Conservation (phyloP, 2,113 vertebrate species). For the Ranitomeya variabilis region DNA sequence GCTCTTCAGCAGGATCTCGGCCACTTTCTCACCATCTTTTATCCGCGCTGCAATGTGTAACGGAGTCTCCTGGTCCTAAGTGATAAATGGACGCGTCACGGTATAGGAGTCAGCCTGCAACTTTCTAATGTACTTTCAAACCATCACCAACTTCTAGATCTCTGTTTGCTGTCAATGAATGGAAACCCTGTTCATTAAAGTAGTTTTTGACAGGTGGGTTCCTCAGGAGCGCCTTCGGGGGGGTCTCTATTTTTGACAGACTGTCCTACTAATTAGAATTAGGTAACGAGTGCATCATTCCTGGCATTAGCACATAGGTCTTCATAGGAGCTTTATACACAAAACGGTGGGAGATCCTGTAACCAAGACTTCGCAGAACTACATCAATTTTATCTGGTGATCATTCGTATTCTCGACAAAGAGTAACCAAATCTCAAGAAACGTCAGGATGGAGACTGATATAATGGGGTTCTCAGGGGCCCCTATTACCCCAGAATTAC, state of each 20-base stretch:
- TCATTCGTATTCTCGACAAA: no score
- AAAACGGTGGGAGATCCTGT: no score
- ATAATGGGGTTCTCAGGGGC: no score
- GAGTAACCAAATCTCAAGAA: no score
- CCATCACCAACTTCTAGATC: background rate
- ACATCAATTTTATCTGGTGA: no score
- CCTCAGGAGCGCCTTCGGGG: background rate
- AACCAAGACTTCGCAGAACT: no score
- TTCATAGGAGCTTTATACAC: no score
- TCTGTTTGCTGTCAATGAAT: background rate
- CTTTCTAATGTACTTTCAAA: background rate
- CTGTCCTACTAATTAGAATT: no score
- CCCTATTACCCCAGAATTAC: no score
- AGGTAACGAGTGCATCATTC: no score
- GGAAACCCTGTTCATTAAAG: background rate
- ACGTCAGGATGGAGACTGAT: no score
- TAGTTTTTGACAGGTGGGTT: background rate
- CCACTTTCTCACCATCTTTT: constrained; percentile 66
- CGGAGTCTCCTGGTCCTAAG: constrained; percentile 64
- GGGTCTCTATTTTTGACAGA: background rate
- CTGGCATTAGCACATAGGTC: no score
- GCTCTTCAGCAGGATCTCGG: constrained; percentile 69
- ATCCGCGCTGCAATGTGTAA: constrained; percentile 67
- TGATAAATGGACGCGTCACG: background rate
- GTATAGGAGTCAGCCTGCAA: background rate